Evolutionary conservation across 2,113 vertebrate genomes (phyloP), one percentile per base, ranked within the genome.

Genomic region (Hepsetus odoe): DNA sequence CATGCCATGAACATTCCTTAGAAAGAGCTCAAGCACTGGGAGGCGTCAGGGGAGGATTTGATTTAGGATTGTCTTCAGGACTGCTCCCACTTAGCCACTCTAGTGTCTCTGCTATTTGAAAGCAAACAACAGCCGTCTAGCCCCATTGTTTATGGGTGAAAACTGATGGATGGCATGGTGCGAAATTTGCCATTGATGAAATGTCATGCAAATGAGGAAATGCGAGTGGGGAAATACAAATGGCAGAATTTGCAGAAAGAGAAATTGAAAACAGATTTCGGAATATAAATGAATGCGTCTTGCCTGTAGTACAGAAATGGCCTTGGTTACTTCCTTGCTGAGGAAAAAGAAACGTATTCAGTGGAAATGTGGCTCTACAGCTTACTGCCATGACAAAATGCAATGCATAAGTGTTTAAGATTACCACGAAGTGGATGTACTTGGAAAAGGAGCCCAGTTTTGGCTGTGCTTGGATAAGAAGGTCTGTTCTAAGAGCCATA

Each of bases 51-150:
- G 44, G 33, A 56, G 18, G 1, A 42, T 61, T 26, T 72, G 82
- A 74, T 80, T 74, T 81, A 81, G 35, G 79, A 74, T 71, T 8
- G 33, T 74, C 64, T 74, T 82, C 64, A 74, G 32, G 28, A 49
- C 56, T 78, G 75, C 35, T 58, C 33, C 76, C 53, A 61, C 68
- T 79, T 69, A 71, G 28, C 51, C 30, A 20, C 59, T 62, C 38
- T 5, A 70, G 59, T 62, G 73, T 74, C 32, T 80, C n/a, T 32
- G 51, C 44, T 53, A 30, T 76, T 79, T 75, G 56, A 76, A 83
- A 73, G 75, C 78, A 59, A 49, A 72, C 49, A 53, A 0, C 40
- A 20, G 62, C 51, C 8, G 76, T 24, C 56, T 33, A 69, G 55
- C 56, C 32, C 49, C 8, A 51, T 58, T 35, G 65, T 84, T 84